phyloP scores from a whole-genome alignment of 37 sponge, comb jelly and placozoan genomes.

The Geodia barretti region DNA sequence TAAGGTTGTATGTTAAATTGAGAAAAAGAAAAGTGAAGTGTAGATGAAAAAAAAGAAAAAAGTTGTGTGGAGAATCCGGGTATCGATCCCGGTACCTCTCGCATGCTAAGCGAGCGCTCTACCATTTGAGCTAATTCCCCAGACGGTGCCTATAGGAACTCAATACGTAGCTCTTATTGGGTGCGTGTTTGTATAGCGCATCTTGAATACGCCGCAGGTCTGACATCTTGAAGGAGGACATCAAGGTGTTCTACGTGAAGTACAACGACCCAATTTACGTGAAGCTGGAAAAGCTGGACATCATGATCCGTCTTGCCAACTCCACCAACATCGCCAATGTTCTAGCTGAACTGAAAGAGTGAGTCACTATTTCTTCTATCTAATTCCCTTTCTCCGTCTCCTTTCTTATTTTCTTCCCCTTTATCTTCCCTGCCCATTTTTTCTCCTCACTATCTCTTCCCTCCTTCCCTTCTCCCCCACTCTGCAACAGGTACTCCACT shows the following conservation, averaged over 20 bases:
- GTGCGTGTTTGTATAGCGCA: not conserved
- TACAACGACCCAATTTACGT: constrained; percentile 99
- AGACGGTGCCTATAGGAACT: not conserved
- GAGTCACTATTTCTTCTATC: constrained; percentile 8
- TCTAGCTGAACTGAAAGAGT: constrained; percentile 98
- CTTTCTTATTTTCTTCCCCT: too few relatives aligned
- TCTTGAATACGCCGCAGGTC: constrained; percentile 48
- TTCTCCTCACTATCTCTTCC: not conserved
- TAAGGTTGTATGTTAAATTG: too few relatives aligned
- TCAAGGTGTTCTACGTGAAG: constrained; percentile 99
- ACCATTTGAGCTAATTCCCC: constrained; percentile 53
- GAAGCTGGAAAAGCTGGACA: constrained; percentile 98
- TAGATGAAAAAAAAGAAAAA: not conserved
- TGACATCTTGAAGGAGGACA: constrained; percentile 92
- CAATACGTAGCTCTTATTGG: not conserved
- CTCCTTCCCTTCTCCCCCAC: not conserved
- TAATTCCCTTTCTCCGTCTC: not conserved
- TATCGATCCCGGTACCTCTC: constrained; percentile 34
- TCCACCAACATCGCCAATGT: constrained; percentile 89
- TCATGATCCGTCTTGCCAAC: constrained; percentile 97
- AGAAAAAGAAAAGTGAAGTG: not conserved
- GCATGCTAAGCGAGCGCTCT: constrained; percentile 36
- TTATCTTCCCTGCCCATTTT: too few relatives aligned
- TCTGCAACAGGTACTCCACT: constrained; percentile 80
- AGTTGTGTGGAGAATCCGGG: constrained; percentile 32